Conservation (phyloP, 2,888 invertebrate genomes). For the Eledona agricola region DNA sequence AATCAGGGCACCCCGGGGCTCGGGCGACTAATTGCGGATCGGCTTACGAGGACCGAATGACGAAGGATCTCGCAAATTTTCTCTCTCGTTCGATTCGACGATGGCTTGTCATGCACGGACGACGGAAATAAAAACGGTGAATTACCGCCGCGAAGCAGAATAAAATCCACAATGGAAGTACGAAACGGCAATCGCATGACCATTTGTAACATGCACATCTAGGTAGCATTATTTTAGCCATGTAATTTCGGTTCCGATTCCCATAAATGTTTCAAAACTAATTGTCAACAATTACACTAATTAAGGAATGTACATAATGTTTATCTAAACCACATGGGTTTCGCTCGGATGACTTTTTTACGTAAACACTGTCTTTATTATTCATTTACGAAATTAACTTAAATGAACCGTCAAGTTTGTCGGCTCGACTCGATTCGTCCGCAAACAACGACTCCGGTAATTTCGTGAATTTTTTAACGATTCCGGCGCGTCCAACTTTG, state of each 20-base stretch:
- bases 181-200: constrained; percentile 52
- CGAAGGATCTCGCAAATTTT: too few relatives aligned
- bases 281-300: constrained; percentile 51
- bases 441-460: too few relatives aligned
- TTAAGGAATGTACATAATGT: constrained; percentile 46
- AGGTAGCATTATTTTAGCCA: constrained; percentile 52
- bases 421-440: constrained; percentile 20
- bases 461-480: too few relatives aligned
- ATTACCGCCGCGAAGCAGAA: constrained; percentile 44
- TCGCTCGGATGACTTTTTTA: constrained; percentile 47
- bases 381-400: constrained; percentile 46
- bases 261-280: constrained; percentile 55
- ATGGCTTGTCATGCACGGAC: constrained; percentile 38
- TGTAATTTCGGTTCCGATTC: constrained; percentile 54
- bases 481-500: too few relatives aligned
- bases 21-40: too few relatives aligned
- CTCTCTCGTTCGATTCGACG: too few relatives aligned
- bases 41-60: too few relatives aligned
- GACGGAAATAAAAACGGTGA: constrained; percentile 39
- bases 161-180: constrained; percentile 45
- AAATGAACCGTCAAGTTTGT: constrained; percentile 43
- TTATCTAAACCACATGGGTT: constrained; percentile 49
- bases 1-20: constrained; percentile 5
- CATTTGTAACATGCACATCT: constrained; percentile 55
- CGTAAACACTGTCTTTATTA: constrained; percentile 49